Percentiles rank a stretch among this genome's conserved stretches.
Evolutionary conservation across 1,140 invertebrate species (phyloP).

Genomic region (Pseudomyrmex concolor): DNA sequence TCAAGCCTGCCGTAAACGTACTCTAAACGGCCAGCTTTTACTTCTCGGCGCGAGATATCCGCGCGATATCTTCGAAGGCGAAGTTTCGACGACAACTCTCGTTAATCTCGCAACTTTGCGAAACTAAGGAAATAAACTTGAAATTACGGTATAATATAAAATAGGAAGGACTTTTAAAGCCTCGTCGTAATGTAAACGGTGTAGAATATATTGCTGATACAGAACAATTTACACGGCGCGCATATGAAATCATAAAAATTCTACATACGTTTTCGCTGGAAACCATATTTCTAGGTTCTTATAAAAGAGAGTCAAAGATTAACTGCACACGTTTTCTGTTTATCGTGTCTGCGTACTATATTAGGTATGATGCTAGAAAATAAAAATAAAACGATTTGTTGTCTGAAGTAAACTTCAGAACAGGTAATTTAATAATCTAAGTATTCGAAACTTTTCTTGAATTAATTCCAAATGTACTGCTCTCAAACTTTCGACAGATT

Average conservation of each 20-base stretch:
- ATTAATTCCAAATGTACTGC: too few species aligned
- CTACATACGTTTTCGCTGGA: neutral
- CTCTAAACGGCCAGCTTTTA: conserved; percentile 44
- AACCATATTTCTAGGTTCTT: neutral
- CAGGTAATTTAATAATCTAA: too few species aligned
- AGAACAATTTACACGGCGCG: neutral
- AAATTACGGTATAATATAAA: conserved; percentile 20
- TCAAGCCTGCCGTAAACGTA: conserved; percentile 45
- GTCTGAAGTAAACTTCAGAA: too few species aligned
- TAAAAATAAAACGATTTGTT: too few species aligned
- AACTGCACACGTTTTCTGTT: neutral
- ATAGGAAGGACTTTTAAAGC: neutral
- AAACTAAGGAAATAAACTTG: conserved; percentile 41
- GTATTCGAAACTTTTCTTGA: too few species aligned
- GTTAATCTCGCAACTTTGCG: conserved; percentile 31
- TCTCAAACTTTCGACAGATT: too few species aligned
- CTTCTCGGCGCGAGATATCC: conserved; percentile 19
- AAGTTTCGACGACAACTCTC: conserved; percentile 5
- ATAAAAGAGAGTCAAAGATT: neutral
- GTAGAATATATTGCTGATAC: neutral
- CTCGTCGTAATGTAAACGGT: neutral
- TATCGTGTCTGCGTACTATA: neutral
- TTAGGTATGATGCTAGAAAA: too few species aligned
- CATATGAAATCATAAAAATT: conserved; percentile 23
- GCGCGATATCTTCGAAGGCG: conserved; percentile 36